phyloP scores from a whole-genome alignment of 1,140 invertebrate species.

The Drosophila sp. region DNA sequence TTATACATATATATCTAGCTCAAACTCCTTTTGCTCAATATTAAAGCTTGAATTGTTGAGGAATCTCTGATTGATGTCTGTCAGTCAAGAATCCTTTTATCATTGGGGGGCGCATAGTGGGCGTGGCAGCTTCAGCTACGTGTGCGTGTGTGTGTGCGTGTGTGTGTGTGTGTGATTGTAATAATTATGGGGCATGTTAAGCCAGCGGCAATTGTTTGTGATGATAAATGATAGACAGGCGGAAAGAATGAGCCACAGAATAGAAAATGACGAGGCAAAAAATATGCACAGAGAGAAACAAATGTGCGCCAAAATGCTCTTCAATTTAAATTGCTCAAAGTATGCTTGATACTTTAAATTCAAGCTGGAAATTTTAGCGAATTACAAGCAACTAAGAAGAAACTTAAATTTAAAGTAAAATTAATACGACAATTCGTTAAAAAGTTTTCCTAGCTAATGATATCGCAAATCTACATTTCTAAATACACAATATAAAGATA shows the following conservation, averaged over 20 bases:
- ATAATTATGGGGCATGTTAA: conserved; percentile 59
- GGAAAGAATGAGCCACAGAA: conserved; percentile 13
- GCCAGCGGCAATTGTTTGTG: conserved; percentile 58
- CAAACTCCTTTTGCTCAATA: not conserved
- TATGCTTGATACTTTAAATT: too few relatives aligned
- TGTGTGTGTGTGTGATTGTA: conserved; percentile 33
- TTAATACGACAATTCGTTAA: too few relatives aligned
- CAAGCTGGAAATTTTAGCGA: too few relatives aligned
- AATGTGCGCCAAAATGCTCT: not conserved
- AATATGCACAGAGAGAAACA: not conserved
- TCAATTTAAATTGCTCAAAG: too few relatives aligned
- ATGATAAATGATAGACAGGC: conserved; percentile 51
- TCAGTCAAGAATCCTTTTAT: conserved; percentile 70
- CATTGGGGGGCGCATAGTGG: conserved; percentile 36
- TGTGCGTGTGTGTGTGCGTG: conserved; percentile 9
- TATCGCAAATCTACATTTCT: too few relatives aligned
- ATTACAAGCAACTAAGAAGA: too few relatives aligned
- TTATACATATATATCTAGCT: too few relatives aligned
- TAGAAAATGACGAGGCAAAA: not conserved
- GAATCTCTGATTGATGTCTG: conserved; percentile 76
- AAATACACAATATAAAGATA: too few relatives aligned
- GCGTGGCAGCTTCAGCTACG: conserved; percentile 14
- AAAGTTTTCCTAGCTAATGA: too few relatives aligned
- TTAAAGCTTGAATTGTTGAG: conserved; percentile 28
- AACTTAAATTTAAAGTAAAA: too few relatives aligned